Base-by-base conservation (phyloP, 2,797 vertebrate genomes). In the Takifugu ocellatus region DNA sequence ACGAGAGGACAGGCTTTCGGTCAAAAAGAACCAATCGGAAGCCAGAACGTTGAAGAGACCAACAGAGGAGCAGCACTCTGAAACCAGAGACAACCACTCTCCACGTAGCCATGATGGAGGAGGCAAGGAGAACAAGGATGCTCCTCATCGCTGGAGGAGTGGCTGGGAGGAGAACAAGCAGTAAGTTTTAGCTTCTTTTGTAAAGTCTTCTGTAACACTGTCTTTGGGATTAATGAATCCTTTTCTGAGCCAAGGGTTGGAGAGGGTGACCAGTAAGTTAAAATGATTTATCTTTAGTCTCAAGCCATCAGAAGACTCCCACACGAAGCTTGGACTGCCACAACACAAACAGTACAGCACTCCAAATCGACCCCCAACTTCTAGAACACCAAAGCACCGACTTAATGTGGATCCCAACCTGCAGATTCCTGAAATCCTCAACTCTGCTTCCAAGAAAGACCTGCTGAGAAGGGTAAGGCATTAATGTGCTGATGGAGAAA, bases 151-250 rank as follows among this genome's bases (percentile, higher is more conserved):
- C 72, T 97, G 95, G 95, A 95, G 93, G 73, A 94, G 95, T 79
- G 93, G 94, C 84, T 99, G 97, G 96, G 95, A 97, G 81, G 97
- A 97, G 82, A 95, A 81, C 79, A 98, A 98, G 86, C 93, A 90
- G 97, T 98, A 90, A 92, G 82, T 73, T 39, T 33, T 17, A 17
- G 44, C 3, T 27, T 48, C 12, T 21, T 21, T 21, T 21, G 17
- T 21, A 44, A 44, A 5, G 6, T n/a, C 14, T 44, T 44, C 10
- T 10, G 7, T 14, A 4, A 21, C n/a, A 46, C 21, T 46, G 44
- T 21, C 43, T 46, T 21, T 46, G 17, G 17, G 44, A 17, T 45
- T n/a, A 8, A 46, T 2, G 6, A n/a, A n/a, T n/a, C 2, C 1
- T 21, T 9, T 10, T 21, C 9, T 46, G 16, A 17, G 17, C 31